Evolutionary conservation across 2,888 invertebrate genomes (phyloP).

Genomic region (Amiota mariae): DNA sequence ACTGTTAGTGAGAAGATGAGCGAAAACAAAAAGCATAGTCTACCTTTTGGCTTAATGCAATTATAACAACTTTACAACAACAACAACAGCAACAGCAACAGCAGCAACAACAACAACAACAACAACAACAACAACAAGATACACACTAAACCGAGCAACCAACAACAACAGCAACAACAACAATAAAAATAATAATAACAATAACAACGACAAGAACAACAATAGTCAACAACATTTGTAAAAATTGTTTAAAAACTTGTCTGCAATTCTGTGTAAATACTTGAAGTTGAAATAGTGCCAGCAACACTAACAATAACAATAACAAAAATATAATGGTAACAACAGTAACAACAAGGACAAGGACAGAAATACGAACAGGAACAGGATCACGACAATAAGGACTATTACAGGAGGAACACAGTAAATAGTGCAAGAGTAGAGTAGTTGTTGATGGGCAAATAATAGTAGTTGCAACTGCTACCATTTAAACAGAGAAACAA

Average conservation of each 20-base stretch:
- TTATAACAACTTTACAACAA: slow-evolving; percentile 51
- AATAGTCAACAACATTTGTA: slow-evolving; percentile 24
- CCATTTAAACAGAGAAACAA: not conserved
- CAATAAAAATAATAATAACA: slow-evolving; percentile 5
- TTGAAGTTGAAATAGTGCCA: not conserved
- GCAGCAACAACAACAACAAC: not conserved
- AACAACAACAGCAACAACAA: not conserved
- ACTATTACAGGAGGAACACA: not conserved
- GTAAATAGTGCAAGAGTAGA: slow-evolving; percentile 44
- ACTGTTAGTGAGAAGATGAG: not conserved
- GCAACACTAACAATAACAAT: not conserved
- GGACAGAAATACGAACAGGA: not conserved
- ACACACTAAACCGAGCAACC: not conserved
- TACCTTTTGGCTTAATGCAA: slow-evolving; percentile 62
- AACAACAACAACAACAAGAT: not conserved
- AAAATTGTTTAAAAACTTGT: slow-evolving; percentile 31
- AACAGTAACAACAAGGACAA: slow-evolving; percentile 1
- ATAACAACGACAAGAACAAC: slow-evolving; percentile 7
- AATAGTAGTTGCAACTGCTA: slow-evolving; percentile 56
- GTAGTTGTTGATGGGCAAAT: slow-evolving; percentile 65
- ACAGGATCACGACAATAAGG: not conserved
- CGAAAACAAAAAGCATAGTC: slow-evolving; percentile 45
- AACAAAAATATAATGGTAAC: slow-evolving; percentile 3
- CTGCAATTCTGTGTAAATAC: slow-evolving; percentile 27
- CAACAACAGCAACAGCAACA: too few relatives aligned